phyloP scores from a whole-genome alignment of 2,888 invertebrate species.

The Lottia scabra region DNA sequence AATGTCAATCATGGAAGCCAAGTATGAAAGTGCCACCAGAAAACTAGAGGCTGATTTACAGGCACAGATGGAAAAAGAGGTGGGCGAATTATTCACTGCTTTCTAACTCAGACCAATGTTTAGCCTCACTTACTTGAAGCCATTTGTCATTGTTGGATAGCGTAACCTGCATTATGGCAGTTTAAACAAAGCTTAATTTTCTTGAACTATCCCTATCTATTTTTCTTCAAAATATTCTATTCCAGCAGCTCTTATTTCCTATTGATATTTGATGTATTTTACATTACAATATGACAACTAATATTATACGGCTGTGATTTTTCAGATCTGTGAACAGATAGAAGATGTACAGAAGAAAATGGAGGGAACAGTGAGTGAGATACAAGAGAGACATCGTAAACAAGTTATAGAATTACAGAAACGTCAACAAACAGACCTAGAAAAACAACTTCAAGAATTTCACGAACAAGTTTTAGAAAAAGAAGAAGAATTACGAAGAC shows the following conservation, averaged over 20 bases:
- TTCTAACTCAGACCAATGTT: no score
- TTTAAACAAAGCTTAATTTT: no score
- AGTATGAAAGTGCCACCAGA: conserved; percentile 57
- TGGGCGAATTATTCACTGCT: no score
- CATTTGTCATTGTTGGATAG: background rate
- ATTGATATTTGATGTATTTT: no score
- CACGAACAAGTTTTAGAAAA: conserved; percentile 49
- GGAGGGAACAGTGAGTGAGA: conserved; percentile 41
- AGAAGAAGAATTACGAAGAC: conserved; percentile 51
- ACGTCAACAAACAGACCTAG: conserved; percentile 52
- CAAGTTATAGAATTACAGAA: conserved; percentile 54
- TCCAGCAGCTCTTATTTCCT: no score
- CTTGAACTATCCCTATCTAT: no score
- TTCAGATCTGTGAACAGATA: conserved; percentile 56
- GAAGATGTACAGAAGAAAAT: conserved; percentile 48
- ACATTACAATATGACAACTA: no score
- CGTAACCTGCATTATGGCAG: no score
- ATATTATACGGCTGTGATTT: background rate
- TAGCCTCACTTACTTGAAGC: no score
- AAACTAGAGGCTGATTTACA: conserved; percentile 61
- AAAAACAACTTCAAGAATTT: conserved; percentile 43
- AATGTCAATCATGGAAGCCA: conserved; percentile 64
- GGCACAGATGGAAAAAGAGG: conserved; percentile 61
- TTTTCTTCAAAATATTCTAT: no score
- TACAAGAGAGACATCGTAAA: conserved; percentile 49